These are phyloP conservation scores for Brachystomella parvula DNA, from an alignment of 1,140 invertebrate species.

Conservation along the genomic window DNA sequence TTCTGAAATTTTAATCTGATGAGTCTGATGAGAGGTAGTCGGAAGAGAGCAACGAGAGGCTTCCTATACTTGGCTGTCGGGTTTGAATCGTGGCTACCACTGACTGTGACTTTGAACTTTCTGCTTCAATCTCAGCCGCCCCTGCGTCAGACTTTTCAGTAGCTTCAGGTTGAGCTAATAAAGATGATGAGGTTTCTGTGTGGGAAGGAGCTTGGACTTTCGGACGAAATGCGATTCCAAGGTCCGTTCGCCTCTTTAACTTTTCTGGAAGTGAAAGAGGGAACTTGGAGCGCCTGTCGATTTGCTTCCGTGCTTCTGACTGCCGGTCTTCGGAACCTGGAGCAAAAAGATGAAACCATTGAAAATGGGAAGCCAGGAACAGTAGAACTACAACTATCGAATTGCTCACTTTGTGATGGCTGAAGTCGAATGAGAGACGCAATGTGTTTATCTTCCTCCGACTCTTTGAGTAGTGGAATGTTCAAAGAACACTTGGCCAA, in stretches of 20 bases:
- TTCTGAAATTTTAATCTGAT: too few relatives aligned
- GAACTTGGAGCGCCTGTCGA: slow-evolving; percentile 31
- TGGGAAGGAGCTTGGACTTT: not conserved
- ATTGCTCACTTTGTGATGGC: slow-evolving; percentile 44
- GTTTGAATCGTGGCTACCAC: not conserved
- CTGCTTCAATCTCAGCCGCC: not conserved
- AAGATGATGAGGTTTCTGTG: not conserved
- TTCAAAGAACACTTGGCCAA: slow-evolving; percentile 67
- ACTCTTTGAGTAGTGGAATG: slow-evolving; percentile 68
- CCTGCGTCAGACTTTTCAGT: not conserved
- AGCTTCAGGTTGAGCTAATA: not conserved
- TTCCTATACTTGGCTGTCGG: not conserved
- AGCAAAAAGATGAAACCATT: slow-evolving; percentile 33
- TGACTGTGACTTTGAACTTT: not conserved
- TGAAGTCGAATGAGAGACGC: slow-evolving; percentile 63
- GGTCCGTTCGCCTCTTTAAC: not conserved
- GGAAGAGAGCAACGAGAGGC: slow-evolving; percentile 20
- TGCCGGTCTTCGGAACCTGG: slow-evolving; percentile 40
- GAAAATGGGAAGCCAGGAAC: not conserved
- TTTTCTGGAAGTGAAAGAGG: slow-evolving; percentile 9
- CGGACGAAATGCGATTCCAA: slow-evolving; percentile 14
- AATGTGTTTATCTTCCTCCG: slow-evolving; percentile 66
- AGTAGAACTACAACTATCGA: slow-evolving; percentile 16
- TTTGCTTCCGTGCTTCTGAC: slow-evolving; percentile 21
- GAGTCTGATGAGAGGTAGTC: slow-evolving; percentile 18